A percentile compares a stretch with the other conserved stretches of the same genome.
Conservation (phyloP, 2,797 vertebrate genomes). For the Denticeps clupeoides region DNA sequence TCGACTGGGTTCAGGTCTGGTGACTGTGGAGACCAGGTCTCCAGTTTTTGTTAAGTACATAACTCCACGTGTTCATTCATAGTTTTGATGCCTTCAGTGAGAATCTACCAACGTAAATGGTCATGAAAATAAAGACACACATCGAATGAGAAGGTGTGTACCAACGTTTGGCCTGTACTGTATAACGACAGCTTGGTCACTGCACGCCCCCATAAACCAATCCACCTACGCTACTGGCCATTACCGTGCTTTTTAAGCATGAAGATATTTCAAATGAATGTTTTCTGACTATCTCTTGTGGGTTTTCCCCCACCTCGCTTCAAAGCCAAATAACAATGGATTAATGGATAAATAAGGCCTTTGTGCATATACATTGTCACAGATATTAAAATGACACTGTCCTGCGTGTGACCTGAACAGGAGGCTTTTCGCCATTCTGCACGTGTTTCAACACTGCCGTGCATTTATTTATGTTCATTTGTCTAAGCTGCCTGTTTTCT, state of each 20-base stretch:
- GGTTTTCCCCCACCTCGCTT: slow-evolving; percentile 23
- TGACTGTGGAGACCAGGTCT: no score
- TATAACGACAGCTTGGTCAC: no score
- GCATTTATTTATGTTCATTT: slow-evolving; percentile 15
- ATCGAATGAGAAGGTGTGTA: no score
- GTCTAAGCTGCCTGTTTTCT: neutral
- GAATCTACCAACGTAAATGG: no score
- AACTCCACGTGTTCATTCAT: no score
- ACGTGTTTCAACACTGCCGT: slow-evolving; percentile 9
- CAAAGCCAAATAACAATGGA: slow-evolving; percentile 29
- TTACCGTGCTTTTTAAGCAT: slow-evolving; percentile 20
- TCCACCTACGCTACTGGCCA: neutral
- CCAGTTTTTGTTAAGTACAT: no score
- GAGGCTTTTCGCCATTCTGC: no score
- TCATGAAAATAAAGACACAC: no score
- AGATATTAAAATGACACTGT: slow-evolving; percentile 1
- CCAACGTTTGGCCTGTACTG: no score
- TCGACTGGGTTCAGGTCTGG: no score
- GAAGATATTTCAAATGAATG: slow-evolving; percentile 29
- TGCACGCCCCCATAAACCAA: no score
- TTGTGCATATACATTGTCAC: slow-evolving; percentile 15
- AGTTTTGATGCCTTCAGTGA: no score
- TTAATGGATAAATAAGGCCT: slow-evolving; percentile 19
- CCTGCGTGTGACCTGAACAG: slow-evolving; percentile 1
- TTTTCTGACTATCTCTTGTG: slow-evolving; percentile 23